Conservation (phyloP, 2,113 vertebrate genomes). For the Mandrillus leucophaeus region DNA sequence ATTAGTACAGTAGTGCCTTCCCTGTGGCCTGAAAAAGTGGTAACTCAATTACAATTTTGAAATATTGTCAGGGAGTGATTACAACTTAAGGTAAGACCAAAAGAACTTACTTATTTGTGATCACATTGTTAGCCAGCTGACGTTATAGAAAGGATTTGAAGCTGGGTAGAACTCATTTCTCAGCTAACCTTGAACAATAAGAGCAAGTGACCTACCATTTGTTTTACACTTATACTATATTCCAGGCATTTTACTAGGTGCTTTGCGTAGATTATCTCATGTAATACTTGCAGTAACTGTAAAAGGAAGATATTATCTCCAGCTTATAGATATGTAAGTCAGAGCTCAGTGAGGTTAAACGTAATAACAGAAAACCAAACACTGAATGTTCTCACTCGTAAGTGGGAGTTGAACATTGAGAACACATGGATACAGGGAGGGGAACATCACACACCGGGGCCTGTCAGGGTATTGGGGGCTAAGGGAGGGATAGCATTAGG, state of each 20-base stretch:
- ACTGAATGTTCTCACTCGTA: no score
- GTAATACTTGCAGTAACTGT: neutral
- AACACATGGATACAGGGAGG: no score
- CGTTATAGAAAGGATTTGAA: neutral
- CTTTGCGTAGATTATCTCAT: neutral
- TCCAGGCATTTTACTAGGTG: neutral
- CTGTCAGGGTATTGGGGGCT: no score
- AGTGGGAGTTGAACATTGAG: no score
- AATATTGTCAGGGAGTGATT: neutral
- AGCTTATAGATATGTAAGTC: neutral
- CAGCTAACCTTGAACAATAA: neutral
- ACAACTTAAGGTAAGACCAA: neutral
- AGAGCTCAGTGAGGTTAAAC: neutral
- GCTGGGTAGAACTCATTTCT: neutral
- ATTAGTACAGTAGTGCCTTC: neutral
- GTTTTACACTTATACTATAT: neutral
- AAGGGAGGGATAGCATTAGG: no score
- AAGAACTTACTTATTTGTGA: neutral
- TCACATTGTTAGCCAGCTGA: neutral
- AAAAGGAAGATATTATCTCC: neutral
- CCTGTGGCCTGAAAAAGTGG: neutral
- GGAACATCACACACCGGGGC: no score
- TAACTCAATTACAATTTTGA: neutral
- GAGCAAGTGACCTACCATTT: neutral
- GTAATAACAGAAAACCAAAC: no score